A percentile compares a stretch with the other conserved stretches of the same genome.
Conservation (phyloP, 1,140 invertebrate species). For the Drosophila miranda region DNA sequence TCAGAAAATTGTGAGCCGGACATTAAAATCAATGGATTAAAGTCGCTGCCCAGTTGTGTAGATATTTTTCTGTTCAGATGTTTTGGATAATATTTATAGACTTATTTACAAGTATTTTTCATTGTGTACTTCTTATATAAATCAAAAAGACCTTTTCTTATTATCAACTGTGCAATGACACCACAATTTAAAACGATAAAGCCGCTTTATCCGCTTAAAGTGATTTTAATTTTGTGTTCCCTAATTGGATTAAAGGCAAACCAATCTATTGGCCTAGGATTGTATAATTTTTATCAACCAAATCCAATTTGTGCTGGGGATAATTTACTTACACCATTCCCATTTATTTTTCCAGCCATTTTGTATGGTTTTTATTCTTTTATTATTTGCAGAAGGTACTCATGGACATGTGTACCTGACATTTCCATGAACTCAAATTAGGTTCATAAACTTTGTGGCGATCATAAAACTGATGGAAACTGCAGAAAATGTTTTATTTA, state of each 20-base stretch:
- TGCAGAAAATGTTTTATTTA: conserved; percentile 38
- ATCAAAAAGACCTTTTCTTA: no score
- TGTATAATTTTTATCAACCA: conserved; percentile 55
- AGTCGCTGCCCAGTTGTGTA: no score
- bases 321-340: conserved; percentile 49
- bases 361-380: conserved; percentile 13
- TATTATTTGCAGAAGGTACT: conserved; percentile 10
- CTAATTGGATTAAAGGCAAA: conserved; percentile 45
- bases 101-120: no score
- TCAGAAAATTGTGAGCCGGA: no score
- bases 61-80: no score
- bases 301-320: conserved; percentile 51
- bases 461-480: conserved; percentile 49
- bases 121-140: no score
- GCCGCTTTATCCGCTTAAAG: conserved; percentile 2
- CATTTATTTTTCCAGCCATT: conserved; percentile 34
- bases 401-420: conserved; percentile 11
- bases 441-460: conserved; percentile 49
- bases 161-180: no score
- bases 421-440: conserved; percentile 53
- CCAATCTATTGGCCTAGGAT: conserved; percentile 23
- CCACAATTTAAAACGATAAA: no score
- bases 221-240: conserved; percentile 21
- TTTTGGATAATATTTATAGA: no score
- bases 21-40: no score